Percentiles rank a stretch among this genome's conserved stretches.
These are phyloP conservation scores for Calliphora vicina DNA, from an alignment of 1,140 invertebrate species.

Conservation along the genomic window DNA sequence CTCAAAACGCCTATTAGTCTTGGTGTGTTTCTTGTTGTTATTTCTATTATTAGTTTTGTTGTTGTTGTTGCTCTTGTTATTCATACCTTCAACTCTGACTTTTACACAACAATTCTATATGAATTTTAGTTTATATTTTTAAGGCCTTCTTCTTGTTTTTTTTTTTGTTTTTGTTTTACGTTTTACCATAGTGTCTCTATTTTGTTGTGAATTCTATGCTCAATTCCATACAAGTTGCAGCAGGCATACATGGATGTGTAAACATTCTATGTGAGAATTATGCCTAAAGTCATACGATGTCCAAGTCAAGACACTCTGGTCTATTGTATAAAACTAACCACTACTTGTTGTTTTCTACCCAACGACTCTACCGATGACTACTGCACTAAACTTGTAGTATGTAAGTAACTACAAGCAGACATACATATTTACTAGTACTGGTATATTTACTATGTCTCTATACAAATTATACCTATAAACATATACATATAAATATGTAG, in stretches of 20 bases:
- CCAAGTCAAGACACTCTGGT: conserved; percentile 26
- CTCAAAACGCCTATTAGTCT: too few relatives aligned
- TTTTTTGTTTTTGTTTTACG: too few relatives aligned
- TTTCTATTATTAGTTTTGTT: too few relatives aligned
- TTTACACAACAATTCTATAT: background rate
- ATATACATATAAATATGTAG: background rate
- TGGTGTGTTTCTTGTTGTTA: too few relatives aligned
- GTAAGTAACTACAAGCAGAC: too few relatives aligned
- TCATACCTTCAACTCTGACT: background rate
- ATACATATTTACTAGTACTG: too few relatives aligned
- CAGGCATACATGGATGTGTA: background rate
- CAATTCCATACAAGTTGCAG: background rate
- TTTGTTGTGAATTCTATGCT: background rate
- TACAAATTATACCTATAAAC: background rate
- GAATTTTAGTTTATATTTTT: background rate
- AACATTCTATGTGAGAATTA: conserved; percentile 27
- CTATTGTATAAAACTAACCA: conserved; percentile 19
- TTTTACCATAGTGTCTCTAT: background rate
- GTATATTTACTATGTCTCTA: background rate
- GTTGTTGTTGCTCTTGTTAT: background rate
- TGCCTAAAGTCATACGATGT: conserved; percentile 9
- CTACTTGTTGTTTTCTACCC: background rate
- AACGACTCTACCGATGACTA: background rate
- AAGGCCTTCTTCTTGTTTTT: too few relatives aligned
- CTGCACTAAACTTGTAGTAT: background rate